Conservation (phyloP, 92 coral and sea anemone species). For the Palythoa heliodiscus region DNA sequence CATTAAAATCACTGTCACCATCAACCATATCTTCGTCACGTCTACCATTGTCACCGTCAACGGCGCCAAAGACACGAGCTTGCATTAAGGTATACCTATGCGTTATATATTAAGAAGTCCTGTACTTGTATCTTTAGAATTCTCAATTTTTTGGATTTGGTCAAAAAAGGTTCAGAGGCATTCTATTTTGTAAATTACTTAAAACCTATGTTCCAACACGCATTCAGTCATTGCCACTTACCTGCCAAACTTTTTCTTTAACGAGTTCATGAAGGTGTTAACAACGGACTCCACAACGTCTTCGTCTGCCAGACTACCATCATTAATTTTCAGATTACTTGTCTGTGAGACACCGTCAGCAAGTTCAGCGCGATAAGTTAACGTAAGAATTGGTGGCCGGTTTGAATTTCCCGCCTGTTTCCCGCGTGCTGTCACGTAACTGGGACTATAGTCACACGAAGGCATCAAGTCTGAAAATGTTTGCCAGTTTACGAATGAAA, state of each 20-base stretch:
- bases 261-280: background rate
- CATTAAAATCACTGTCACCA: no score
- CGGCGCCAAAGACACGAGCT: no score
- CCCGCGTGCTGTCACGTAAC: slow-evolving; percentile 11
- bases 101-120: background rate
- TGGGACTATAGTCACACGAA: slow-evolving; percentile 7
- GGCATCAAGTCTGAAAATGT: background rate
- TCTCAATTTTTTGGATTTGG: no score
- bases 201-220: no score
- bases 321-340: background rate
- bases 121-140: no score
- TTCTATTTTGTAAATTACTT: no score
- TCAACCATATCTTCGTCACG: no score
- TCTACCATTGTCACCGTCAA: no score
- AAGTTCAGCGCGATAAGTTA: slow-evolving; percentile 10
- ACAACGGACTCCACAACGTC: slow-evolving; percentile 20
- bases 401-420: background rate
- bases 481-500: slow-evolving; percentile 28
- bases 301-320: slow-evolving; percentile 1
- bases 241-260: slow-evolving; percentile 15
- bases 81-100: no score
- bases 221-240: background rate
- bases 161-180: no score
- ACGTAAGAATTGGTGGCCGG: background rate
- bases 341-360: slow-evolving; percentile 10